Base-by-base conservation (phyloP, 2,888 invertebrate species). In the Erebia palarica region DNA sequence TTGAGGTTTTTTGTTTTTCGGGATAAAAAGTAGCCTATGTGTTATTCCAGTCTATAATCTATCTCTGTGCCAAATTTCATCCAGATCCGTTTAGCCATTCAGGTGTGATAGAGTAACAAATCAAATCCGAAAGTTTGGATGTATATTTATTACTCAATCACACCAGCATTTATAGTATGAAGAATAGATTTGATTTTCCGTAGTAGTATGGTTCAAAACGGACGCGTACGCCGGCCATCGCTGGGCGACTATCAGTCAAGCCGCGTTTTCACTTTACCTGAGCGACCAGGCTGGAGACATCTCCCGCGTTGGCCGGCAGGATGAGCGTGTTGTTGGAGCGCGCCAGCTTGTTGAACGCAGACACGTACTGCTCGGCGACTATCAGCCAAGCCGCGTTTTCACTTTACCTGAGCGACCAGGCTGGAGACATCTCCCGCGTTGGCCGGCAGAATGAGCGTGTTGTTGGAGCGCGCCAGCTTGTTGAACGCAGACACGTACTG, bases 401-500 rank as follows among this genome's bases (percentile, higher is more conserved):
- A 27, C 98, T 99, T 81, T 97, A 96, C 95, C 95, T 96, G 84
- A 59, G 96, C 95, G 16, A 98, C 97, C 86, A 97, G 93, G 81
- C 94, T 94, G 10, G 96, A 94, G 7, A 98, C 95, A 82, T 97
- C 97, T 5, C 97, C 97, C 4, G 97, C 96, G 88, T 99, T 98
- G 21, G 97, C 95, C 0, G 99, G 99, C 77, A 99, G 90, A 78
- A 99, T 97, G 73, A 99, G 94, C 0, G 99, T 99, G 88, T 99
- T 99, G 83, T 96, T 97, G 13, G 96, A 96, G 87, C 97, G 96
- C 0, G 99, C 99, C 75, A 99, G 91, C 82, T 98, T 96, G 83
- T 97, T 95, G 89, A 99, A 99, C 14, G 99, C 99, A 21, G 95
- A 92, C 55, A 99, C 98, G 85, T 99, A 99, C 85, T 99, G 97